Evolutionary conservation across 1,140 invertebrate species (phyloP).

Genomic region (Achatina immaculata): DNA sequence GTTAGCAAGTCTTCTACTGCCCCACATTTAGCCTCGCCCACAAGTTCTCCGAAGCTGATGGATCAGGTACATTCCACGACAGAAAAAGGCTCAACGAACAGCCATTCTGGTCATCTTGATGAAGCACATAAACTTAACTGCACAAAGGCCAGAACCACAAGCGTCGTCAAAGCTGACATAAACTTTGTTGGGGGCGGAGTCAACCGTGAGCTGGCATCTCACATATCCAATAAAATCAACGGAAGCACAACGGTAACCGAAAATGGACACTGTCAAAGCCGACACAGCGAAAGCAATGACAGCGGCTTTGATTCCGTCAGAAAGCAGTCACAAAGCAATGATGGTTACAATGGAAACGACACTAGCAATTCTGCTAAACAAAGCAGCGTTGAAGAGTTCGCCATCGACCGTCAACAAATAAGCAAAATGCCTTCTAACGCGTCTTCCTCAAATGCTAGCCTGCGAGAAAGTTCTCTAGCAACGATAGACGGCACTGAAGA

Average conservation of each 20-base stretch:
- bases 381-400: background rate
- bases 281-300: conserved; percentile 36
- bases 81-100: background rate
- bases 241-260: background rate
- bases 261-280: background rate
- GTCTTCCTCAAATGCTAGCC: conserved; percentile 21
- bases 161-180: conserved; percentile 25
- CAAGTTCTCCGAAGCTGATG: background rate
- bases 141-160: background rate
- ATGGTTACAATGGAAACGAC: background rate
- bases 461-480: background rate
- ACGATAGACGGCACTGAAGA: background rate
- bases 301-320: conserved; percentile 31
- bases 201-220: background rate
- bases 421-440: background rate
- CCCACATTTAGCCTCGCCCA: conserved; percentile 7
- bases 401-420: background rate
- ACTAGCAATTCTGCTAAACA: background rate
- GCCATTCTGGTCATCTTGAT: conserved; percentile 14
- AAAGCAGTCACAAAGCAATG: conserved; percentile 25
- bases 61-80: background rate
- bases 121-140: background rate
- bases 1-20: conserved; percentile 15
- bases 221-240: background rate
- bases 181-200: background rate